phyloP scores from a whole-genome alignment of 2,888 invertebrate genomes.

The Nezara viridula region DNA sequence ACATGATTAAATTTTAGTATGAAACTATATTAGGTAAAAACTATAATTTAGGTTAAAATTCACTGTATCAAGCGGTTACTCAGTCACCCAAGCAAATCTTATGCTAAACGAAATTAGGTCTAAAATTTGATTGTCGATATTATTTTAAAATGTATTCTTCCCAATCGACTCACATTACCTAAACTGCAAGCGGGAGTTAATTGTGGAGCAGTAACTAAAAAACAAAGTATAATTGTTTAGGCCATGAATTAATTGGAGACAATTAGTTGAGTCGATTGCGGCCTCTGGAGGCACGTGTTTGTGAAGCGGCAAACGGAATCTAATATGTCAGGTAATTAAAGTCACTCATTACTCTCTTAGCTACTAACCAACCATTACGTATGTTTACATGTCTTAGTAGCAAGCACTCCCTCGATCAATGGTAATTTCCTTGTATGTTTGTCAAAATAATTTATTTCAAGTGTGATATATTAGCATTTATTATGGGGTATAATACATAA shows the following conservation, averaged over 20 bases:
- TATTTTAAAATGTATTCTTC: neutral
- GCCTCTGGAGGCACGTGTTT: neutral
- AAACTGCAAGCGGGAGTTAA: neutral
- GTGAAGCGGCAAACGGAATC: conserved; percentile 39
- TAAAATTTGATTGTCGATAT: neutral
- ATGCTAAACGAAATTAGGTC: too few species aligned
- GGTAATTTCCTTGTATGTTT: neutral
- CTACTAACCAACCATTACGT: neutral
- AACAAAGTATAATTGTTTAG: conserved; percentile 18
- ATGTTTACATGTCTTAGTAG: neutral
- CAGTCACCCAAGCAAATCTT: too few species aligned
- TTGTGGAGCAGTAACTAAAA: neutral
- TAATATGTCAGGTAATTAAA: conserved; percentile 34
- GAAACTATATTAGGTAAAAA: too few species aligned
- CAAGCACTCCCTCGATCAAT: neutral
- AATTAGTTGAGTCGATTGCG: conserved; percentile 39
- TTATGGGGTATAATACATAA: neutral
- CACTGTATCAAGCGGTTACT: too few species aligned
- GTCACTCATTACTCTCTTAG: neutral
- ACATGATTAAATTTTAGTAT: too few species aligned
- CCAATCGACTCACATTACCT: neutral
- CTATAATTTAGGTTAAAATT: too few species aligned
- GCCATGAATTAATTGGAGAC: conserved; percentile 23
- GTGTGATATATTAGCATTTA: neutral
- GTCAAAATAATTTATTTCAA: neutral